Evolutionary conservation across 2,797 vertebrate genomes (phyloP), one percentile per base, ranked within the genome.

Genomic region (Acrossocheilus fasciatus): DNA sequence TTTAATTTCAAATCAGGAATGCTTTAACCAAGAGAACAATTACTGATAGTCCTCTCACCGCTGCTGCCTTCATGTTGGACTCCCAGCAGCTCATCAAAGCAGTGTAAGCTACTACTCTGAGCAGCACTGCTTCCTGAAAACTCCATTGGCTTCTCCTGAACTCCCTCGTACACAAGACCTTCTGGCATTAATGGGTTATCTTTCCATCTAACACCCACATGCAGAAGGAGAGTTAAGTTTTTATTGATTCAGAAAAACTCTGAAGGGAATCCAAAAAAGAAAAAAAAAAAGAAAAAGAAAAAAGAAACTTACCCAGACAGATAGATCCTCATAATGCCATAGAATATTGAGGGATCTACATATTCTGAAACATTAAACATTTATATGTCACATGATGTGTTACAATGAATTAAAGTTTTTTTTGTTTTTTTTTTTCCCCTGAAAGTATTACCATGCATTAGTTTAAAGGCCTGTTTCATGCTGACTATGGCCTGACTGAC

Each of bases 61-160:
- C 93, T 95, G 15, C 95, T 90, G 17, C 87, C 39, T 18, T 93
- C 89, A 8, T 99, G 98, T 64, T 54, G 86, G 79, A 99, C 89
- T 0, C 97, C 97, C 66, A 99, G 91, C 50, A 99, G 93, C 91
- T 97, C 96, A 1, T 98, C 98, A 0, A 98, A 97, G 82, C 96
- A 97, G 2, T 99, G 98, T 11, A 98, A 91, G 50, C 96, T 86
- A 3, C 96, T 94, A 94, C 98, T 99, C 93, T 99, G 97, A 0
- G 98, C 98, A 0, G 98, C 97, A 0, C 97, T 98, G 0, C 96
- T 97, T 0, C 98, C 98, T 0, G 98, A 97, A 87, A 87, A 97
- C 0, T 91, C 91, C 94, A 97, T 41, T 0, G 97, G 96, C 45
- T 96, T 91, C 0, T 88, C 66, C 0, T 93, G 94, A 23, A 98